These are phyloP conservation scores for Xerus inauris DNA, from an alignment of 2,113 vertebrate species.

Conservation along the genomic window DNA sequence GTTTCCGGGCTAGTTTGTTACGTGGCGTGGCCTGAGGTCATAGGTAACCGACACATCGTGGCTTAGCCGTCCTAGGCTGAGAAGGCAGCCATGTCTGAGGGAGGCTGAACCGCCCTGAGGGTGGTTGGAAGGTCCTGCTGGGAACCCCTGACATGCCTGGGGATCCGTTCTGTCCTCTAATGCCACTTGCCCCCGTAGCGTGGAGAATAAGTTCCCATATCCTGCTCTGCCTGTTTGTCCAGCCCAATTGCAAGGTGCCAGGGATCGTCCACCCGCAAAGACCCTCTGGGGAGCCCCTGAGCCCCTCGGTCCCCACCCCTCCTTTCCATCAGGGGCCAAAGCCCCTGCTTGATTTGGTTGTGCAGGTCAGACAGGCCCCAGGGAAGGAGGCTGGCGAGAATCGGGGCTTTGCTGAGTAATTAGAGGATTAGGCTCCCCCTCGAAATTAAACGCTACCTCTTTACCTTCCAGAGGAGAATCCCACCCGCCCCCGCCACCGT, in stretches of 20 bases:
- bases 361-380: constrained; percentile 8
- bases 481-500: constrained; percentile 81
- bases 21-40: too few species aligned
- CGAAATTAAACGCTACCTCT: constrained; percentile 88
- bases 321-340: not conserved
- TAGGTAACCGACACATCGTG: too few species aligned
- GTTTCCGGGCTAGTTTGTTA: not conserved
- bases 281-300: not conserved
- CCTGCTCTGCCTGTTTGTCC: not conserved
- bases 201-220: not conserved
- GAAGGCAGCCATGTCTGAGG: not conserved
- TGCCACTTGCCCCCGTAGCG: not conserved
- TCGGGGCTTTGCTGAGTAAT: constrained; percentile 83
- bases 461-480: constrained; percentile 85
- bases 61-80: not conserved
- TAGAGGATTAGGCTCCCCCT: constrained; percentile 87
- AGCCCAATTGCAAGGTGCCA: not conserved
- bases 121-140: too few species aligned
- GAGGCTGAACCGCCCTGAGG: not conserved
- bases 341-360: not conserved
- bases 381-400: constrained; percentile 73
- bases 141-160: not conserved
- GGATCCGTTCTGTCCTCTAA: too few species aligned
- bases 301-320: fast-evolving
- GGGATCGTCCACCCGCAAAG: not conserved